phyloP scores from a whole-genome alignment of 2,888 invertebrate genomes.

The Phaedon cochleariae region DNA sequence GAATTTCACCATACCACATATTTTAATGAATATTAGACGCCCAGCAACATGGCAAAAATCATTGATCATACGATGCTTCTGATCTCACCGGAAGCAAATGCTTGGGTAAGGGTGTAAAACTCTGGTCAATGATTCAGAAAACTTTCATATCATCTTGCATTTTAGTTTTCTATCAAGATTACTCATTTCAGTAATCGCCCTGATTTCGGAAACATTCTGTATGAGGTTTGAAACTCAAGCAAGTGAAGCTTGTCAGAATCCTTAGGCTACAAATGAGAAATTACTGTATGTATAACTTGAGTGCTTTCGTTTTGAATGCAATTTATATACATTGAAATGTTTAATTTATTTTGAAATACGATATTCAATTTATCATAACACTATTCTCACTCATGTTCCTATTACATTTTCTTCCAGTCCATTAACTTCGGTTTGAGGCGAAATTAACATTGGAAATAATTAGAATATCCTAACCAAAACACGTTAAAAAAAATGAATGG shows the following conservation, averaged over 20 bases:
- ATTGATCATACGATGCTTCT: too few relatives aligned
- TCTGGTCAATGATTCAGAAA: too few relatives aligned
- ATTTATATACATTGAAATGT: background rate
- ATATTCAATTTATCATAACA: background rate
- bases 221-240: too few relatives aligned
- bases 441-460: conserved; percentile 14
- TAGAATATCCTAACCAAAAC: conserved; percentile 10
- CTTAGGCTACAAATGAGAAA: background rate
- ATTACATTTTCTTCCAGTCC: background rate
- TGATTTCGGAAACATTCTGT: too few relatives aligned
- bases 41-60: too few relatives aligned
- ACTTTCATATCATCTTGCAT: too few relatives aligned
- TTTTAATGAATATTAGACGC: too few relatives aligned
- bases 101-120: too few relatives aligned
- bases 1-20: too few relatives aligned
- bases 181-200: too few relatives aligned
- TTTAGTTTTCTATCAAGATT: too few relatives aligned
- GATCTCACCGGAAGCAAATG: too few relatives aligned
- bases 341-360: background rate
- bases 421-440: conserved; percentile 5
- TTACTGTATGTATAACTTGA: background rate
- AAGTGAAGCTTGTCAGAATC: background rate
- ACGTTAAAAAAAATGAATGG: background rate
- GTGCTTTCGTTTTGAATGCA: background rate
- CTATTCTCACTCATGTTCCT: background rate